Percentiles rank a stretch among this genome's conserved stretches.
These are phyloP conservation scores for Meganola albula DNA, from an alignment of 2,888 invertebrate species.

Conservation along the genomic window DNA sequence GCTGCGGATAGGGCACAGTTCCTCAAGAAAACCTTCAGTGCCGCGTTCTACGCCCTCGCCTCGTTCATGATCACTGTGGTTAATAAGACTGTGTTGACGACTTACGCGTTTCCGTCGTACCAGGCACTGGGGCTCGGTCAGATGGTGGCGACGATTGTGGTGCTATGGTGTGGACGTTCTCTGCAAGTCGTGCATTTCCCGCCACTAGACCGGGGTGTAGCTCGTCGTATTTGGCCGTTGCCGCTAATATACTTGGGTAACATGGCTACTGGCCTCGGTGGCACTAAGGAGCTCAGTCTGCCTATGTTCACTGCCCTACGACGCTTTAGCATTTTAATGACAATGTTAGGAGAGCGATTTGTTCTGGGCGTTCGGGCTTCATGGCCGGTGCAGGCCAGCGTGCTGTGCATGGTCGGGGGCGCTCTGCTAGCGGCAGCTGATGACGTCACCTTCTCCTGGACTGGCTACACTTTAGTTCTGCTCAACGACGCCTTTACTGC, in stretches of 20 bases:
- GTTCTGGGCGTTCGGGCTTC: conserved; percentile 86
- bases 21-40: conserved; percentile 82
- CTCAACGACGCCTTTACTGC: conserved; percentile 97
- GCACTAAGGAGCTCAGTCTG: conserved; percentile 94
- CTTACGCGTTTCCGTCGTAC: conserved; percentile 94
- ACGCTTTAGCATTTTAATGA: conserved; percentile 98
- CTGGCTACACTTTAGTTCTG: conserved; percentile 94
- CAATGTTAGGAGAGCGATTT: conserved; percentile 95
- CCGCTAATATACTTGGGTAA: conserved; percentile 97
- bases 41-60: conserved; percentile 92
- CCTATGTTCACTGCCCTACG: conserved; percentile 99
- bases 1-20: conserved; percentile 51
- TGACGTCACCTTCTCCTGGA: conserved; percentile 94
- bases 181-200: conserved; percentile 87
- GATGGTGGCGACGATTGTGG: conserved; percentile 90
- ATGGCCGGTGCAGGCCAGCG: conserved; percentile 91
- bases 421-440: conserved; percentile 94
- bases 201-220: conserved; percentile 81
- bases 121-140: conserved; percentile 94
- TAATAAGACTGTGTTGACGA: conserved; percentile 96
- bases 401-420: conserved; percentile 96
- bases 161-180: conserved; percentile 85
- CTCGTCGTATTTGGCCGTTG: conserved; percentile 93
- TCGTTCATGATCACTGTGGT: conserved; percentile 97
- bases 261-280: conserved; percentile 96